These are phyloP conservation scores for Ornithoptera alexandrae DNA, from an alignment of 2,888 invertebrate genomes.

Conservation along the genomic window DNA sequence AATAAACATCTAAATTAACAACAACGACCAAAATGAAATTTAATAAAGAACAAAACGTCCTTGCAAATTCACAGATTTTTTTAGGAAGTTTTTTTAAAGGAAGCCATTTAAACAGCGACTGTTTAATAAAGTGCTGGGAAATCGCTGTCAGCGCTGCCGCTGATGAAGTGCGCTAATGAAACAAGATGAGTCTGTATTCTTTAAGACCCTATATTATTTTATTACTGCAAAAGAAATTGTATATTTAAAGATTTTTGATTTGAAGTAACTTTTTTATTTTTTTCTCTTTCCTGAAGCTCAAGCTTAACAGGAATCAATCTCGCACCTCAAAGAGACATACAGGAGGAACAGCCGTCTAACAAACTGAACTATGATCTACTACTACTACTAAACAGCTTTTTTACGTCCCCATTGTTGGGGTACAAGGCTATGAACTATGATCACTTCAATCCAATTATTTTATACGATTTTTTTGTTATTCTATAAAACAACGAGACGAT, in stretches of 20 bases:
- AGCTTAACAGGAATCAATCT: neutral
- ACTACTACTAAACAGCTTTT: no score
- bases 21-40: neutral
- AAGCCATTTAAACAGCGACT: neutral
- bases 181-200: constrained; percentile 5
- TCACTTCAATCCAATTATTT: neutral
- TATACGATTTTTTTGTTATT: neutral
- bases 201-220: neutral
- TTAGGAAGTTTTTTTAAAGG: neutral
- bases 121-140: neutral
- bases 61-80: neutral
- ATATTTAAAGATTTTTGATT: neutral
- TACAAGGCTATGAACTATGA: neutral
- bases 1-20: no score
- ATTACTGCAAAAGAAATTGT: neutral
- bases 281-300: neutral
- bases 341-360: neutral
- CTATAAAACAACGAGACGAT: no score
- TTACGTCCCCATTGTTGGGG: no score
- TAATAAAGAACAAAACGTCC: neutral
- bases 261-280: neutral
- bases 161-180: constrained; percentile 10
- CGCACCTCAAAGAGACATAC: no score
- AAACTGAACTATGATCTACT: neutral
- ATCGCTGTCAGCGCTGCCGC: neutral